Base-by-base conservation (phyloP, 2,888 invertebrate genomes). In the Aethes cnicana region DNA sequence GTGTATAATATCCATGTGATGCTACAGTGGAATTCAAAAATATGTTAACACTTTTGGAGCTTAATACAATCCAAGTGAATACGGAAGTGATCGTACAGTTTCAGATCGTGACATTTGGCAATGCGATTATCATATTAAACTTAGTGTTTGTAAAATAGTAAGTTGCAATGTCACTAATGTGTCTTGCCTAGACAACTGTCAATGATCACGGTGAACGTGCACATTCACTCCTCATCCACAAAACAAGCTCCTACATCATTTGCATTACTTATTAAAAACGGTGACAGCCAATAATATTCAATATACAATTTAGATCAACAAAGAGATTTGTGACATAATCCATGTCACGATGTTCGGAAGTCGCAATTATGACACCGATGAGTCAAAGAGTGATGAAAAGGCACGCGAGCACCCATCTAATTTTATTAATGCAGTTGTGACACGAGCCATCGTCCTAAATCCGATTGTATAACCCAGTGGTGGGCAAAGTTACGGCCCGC, bases 281-380 rank as follows among this genome's bases (percentile, higher is more conserved):
- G 21, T 16, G 41, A 41, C 35, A 41, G 20, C 14, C 11, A 25
- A 44, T 33, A 33, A 25, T 9, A 14, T 12, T 21, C 33, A 25
- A n/a, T 23, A 30, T 30, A 14, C 3, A 21, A 33, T 35, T 28
- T 36, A 42, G 16, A 42, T 42, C 26, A 42, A 30, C 21, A 26
- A 35, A 36, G 28, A 23, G 14, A 12, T 25, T 21, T n/a, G 16
- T 50, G 43, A 50, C 36, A 44, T 50, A 50, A 50, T 17, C 41
- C 11, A 36, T 37, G 17, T 35, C 48, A 49, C 26, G 30, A 14
- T 43, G 21, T 43, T 48, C 41, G 41, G 33, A 42, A 33, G 48
- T 26, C 28, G 8, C 14, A 44, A 50, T 50, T 37, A 50, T 50
- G 50, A 50, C 50, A 50, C 37, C 43, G 46, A 39, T 26, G 39